A percentile compares a stretch with the other conserved stretches of the same genome.
Evolutionary conservation across 2,113 vertebrate species (phyloP).

Genomic region (Megaceryle torquata): DNA sequence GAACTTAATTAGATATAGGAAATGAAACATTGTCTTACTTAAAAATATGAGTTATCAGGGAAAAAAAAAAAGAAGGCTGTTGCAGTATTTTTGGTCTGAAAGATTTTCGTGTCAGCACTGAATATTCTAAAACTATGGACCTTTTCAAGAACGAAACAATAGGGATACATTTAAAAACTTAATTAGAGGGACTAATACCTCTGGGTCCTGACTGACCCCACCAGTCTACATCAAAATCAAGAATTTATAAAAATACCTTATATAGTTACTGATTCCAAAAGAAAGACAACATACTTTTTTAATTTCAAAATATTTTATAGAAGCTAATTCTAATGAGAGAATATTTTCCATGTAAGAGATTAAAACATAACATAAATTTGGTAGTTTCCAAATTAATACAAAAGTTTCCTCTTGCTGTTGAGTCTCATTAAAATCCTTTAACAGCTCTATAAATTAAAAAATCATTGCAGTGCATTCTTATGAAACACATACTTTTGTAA

Average conservation of each 20-base stretch:
- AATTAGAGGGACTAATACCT: neutral
- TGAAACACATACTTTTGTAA: neutral
- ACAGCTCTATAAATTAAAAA: conserved; percentile 5
- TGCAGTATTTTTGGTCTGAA: neutral
- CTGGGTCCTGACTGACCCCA: neutral
- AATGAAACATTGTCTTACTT: neutral
- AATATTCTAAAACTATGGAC: neutral
- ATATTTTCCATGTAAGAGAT: neutral
- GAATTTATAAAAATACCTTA: neutral
- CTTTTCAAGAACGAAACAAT: neutral
- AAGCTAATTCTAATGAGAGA: neutral
- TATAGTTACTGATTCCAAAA: neutral
- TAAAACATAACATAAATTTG: neutral
- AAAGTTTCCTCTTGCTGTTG: neutral
- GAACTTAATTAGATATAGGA: neutral
- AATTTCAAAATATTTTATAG: neutral
- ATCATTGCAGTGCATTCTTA: neutral
- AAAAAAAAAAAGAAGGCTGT: neutral
- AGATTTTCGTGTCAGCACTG: neutral
- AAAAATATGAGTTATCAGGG: neutral
- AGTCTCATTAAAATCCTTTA: conserved; percentile 9
- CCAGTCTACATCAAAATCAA: neutral
- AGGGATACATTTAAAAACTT: neutral
- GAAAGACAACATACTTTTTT: neutral
- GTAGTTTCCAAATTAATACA: neutral